Percentiles rank a stretch among this genome's conserved stretches.
Evolutionary conservation across 92 coral and sea anemone species (phyloP).

Genomic region (Plumapathes pennacea): DNA sequence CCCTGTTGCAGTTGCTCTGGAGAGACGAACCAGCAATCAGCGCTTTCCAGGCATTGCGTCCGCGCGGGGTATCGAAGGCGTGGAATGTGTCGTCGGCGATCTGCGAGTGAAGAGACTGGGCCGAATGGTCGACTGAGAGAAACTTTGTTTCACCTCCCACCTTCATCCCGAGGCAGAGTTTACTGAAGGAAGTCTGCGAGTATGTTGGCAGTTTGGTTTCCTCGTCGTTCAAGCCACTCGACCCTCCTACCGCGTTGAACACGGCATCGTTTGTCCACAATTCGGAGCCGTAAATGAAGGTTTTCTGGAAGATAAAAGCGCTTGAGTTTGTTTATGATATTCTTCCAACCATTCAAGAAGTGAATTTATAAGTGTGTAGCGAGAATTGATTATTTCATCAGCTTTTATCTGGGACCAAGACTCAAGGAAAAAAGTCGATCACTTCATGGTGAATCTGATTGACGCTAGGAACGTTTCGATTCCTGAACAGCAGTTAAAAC

Average conservation of each 20-base stretch:
- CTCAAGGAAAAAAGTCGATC: too few relatives aligned
- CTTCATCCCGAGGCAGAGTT: conserved; percentile 66
- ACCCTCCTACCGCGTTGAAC: conserved; percentile 41
- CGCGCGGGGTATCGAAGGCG: conserved; percentile 16
- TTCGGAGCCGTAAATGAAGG: conserved; percentile 29
- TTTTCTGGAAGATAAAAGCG: conserved; percentile 10
- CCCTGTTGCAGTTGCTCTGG: conserved; percentile 49
- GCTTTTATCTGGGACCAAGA: too few relatives aligned
- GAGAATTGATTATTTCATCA: too few relatives aligned
- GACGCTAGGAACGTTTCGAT: too few relatives aligned
- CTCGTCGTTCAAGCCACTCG: conserved; percentile 42
- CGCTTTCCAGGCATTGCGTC: conserved; percentile 47
- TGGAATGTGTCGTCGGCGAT: conserved; percentile 44
- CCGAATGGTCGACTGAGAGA: conserved; percentile 30
- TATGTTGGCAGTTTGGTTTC: conserved; percentile 69
- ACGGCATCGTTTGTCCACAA: conserved; percentile 52
- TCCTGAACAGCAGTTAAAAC: too few relatives aligned
- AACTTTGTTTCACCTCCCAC: conserved; percentile 19
- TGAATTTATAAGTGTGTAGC: too few relatives aligned
- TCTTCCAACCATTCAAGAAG: too few relatives aligned
- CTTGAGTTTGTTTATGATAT: too few relatives aligned
- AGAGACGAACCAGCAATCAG: conserved; percentile 61
- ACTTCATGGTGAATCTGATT: too few relatives aligned
- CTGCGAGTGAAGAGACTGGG: conserved; percentile 61
- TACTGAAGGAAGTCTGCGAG: conserved; percentile 54